Evolutionary conservation across 2,113 vertebrate species (phyloP).

Genomic region (Aphelocoma coerulescens): DNA sequence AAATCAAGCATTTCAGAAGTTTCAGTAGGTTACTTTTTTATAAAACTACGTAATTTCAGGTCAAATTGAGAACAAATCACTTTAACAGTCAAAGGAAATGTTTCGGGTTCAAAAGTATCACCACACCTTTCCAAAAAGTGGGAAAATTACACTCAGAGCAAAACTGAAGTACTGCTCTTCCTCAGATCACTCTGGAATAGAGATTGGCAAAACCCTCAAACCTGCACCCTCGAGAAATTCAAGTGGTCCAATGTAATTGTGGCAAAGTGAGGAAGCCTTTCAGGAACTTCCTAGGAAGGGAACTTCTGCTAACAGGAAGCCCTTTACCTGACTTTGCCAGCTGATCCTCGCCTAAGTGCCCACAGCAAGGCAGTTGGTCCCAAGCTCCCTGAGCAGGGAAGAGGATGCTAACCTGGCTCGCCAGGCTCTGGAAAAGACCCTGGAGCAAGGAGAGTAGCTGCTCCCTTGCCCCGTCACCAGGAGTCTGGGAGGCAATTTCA

Average conservation of each 20-base stretch:
- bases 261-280: not conserved
- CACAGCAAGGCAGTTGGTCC: rapidly evolving
- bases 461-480: not conserved
- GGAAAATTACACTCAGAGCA: not conserved
- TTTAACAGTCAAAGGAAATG: not conserved
- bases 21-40: not conserved
- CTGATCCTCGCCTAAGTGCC: not conserved
- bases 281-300: not conserved
- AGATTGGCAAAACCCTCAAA: not conserved
- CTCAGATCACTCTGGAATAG: not conserved
- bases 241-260: not conserved
- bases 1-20: not conserved
- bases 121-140: not conserved
- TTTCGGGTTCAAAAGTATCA: not conserved
- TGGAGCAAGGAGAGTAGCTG: not conserved
- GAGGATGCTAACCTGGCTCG: rapidly evolving
- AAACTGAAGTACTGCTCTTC: not conserved
- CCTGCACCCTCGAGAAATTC: not conserved
- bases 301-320: not conserved
- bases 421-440: not conserved
- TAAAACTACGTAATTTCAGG: not conserved
- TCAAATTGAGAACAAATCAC: not conserved
- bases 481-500: not conserved
- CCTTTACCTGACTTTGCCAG: not conserved
- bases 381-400: not conserved